phyloP scores from a whole-genome alignment of 2,113 vertebrate species.

The Coptodon bakossiorum region DNA sequence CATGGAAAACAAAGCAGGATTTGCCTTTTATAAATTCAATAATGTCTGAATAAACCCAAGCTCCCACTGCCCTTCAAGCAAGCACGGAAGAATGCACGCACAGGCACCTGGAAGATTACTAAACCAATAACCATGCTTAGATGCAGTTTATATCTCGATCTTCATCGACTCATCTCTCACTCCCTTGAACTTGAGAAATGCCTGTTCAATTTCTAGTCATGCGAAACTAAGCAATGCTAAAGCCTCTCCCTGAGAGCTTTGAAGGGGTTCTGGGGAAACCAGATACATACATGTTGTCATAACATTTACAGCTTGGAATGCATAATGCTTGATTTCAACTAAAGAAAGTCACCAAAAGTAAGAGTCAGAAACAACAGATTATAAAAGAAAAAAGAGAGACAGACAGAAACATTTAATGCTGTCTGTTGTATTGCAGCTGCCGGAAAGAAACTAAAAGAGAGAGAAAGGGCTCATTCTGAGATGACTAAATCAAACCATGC shows the following conservation, averaged over 20 bases:
- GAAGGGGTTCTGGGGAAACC: conserved; percentile 47
- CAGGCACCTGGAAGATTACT: not conserved
- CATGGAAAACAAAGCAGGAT: conserved; percentile 51
- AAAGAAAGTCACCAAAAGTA: conserved; percentile 14
- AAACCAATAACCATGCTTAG: conserved; percentile 11
- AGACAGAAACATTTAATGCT: not conserved
- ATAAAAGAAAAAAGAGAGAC: not conserved
- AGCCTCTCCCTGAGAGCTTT: conserved; percentile 35
- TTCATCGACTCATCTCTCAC: conserved; percentile 8
- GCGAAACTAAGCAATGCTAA: conserved; percentile 54
- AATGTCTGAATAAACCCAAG: not conserved
- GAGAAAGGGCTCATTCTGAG: not conserved
- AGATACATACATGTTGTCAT: conserved; percentile 43
- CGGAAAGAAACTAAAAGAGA: not conserved
- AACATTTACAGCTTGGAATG: conserved; percentile 48
- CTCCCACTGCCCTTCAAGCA: not conserved
- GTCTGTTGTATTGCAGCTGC: not conserved
- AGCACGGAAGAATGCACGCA: not conserved
- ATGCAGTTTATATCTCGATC: conserved; percentile 20
- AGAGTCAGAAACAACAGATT: not conserved
- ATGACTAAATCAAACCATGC: not conserved
- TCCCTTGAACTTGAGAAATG: conserved; percentile 31
- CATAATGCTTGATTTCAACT: conserved; percentile 18
- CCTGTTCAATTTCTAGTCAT: conserved; percentile 41
- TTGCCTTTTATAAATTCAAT: conserved; percentile 46